A percentile compares a stretch with the other conserved stretches of the same genome.
Evolutionary conservation across 1,140 invertebrate species (phyloP).

Genomic region (Formica exsecta): DNA sequence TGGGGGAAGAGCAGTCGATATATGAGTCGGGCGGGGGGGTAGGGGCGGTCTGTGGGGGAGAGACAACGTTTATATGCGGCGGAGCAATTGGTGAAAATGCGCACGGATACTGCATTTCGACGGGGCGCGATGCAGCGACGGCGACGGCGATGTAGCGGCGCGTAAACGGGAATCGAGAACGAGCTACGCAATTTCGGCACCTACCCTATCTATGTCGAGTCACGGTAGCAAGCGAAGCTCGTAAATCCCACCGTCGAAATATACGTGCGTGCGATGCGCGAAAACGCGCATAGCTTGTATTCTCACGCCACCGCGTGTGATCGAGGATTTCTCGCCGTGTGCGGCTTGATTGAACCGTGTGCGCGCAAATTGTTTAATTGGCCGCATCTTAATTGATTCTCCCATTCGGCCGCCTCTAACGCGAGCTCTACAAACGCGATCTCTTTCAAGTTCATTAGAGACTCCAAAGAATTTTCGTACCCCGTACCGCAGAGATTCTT

Average conservation of each 20-base stretch:
- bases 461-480: neutral
- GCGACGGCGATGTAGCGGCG: constrained; percentile 16
- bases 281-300: constrained; percentile 23
- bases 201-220: constrained; percentile 10
- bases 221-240: constrained; percentile 9
- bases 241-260: constrained; percentile 23
- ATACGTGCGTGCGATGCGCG: constrained; percentile 27
- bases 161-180: constrained; percentile 43
- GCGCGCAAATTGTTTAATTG: constrained; percentile 9
- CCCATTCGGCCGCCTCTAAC: neutral
- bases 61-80: constrained; percentile 62
- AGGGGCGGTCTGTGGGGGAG: neutral
- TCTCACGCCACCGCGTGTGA: neutral
- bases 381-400: constrained; percentile 9
- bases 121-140: neutral
- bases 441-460: too few species aligned
- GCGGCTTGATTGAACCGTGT: neutral
- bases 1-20: constrained; percentile 27
- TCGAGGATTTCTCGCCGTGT: constrained; percentile 11
- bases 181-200: constrained; percentile 25
- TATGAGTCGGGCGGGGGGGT: neutral
- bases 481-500: neutral
- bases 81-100: constrained; percentile 66
- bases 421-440: neutral
- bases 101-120: constrained; percentile 60